Conservation (phyloP, 2,888 invertebrate species). For the Polydrusus cervinus region DNA sequence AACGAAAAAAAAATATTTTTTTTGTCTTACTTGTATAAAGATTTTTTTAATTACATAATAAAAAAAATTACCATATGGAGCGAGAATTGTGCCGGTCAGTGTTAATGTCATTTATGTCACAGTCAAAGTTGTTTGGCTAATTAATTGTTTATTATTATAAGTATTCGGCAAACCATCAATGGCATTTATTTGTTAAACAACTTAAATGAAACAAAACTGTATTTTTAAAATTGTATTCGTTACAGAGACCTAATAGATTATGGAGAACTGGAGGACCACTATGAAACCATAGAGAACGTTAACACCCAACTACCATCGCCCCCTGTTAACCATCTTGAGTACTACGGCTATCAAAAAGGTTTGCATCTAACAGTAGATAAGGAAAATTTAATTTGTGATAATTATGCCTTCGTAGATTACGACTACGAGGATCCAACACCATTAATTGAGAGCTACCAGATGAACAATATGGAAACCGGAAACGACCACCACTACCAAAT, state of each 20-base stretch:
- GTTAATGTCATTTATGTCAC: too few species aligned
- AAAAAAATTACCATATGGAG: too few species aligned
- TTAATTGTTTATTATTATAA: too few species aligned
- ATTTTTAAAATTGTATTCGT: not conserved
- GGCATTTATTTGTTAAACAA: not conserved
- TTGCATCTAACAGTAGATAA: constrained; percentile 54
- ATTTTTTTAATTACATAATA: too few species aligned
- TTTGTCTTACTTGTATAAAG: too few species aligned
- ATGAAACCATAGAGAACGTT: constrained; percentile 78
- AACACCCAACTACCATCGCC: constrained; percentile 26
- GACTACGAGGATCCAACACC: constrained; percentile 88
- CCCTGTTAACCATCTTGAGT: constrained; percentile 34
- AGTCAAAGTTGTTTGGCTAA: too few species aligned
- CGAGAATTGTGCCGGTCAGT: too few species aligned
- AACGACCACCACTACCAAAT: constrained; percentile 71
- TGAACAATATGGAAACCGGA: constrained; percentile 75
- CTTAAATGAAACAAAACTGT: too few species aligned
- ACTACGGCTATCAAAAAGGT: constrained; percentile 57
- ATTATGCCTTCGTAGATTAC: constrained; percentile 84
- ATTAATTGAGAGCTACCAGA: constrained; percentile 82
- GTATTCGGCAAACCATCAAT: too few species aligned
- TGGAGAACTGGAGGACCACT: constrained; percentile 76
- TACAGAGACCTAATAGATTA: constrained; percentile 69
- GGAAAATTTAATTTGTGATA: constrained; percentile 75
- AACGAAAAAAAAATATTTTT: too few species aligned